A percentile compares a stretch with the other conserved stretches of the same genome.
Evolutionary conservation across 2,797 vertebrate species (phyloP).

Genomic region (Sternotherus odoratus): DNA sequence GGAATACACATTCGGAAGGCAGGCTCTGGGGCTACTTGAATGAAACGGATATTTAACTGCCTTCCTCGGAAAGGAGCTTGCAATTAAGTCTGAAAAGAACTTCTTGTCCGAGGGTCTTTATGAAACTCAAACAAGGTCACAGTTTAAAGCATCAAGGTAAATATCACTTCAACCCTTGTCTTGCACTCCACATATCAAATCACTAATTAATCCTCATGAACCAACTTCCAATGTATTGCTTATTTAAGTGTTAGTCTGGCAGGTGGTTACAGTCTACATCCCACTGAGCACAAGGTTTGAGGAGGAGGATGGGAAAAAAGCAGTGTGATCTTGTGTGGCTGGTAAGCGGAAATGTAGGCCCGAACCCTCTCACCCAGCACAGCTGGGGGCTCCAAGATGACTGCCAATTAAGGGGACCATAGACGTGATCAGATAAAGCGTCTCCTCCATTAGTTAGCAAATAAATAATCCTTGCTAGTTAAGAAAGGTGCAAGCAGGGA

Average conservation of each 20-base stretch:
- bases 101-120: background rate
- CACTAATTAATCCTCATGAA: conserved; percentile 61
- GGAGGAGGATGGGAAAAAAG: background rate
- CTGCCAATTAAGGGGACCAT: background rate
- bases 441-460: background rate
- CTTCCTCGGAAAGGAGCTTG: background rate
- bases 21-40: background rate
- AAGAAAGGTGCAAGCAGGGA: background rate
- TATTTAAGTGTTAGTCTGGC: conserved; percentile 41
- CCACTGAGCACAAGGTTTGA: background rate
- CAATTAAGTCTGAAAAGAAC: background rate
- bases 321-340: background rate
- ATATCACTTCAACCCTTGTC: background rate
- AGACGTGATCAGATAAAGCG: background rate
- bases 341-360: background rate
- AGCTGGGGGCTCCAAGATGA: background rate
- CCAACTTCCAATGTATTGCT: conserved; percentile 47
- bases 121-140: background rate
- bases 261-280: conserved; percentile 59
- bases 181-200: background rate
- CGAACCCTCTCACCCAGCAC: background rate
- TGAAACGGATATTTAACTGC: background rate
- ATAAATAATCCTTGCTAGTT: background rate
- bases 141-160: fast-evolving
- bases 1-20: background rate